Conservation (phyloP, 2,113 vertebrate species). For the Lagopus leucura region DNA sequence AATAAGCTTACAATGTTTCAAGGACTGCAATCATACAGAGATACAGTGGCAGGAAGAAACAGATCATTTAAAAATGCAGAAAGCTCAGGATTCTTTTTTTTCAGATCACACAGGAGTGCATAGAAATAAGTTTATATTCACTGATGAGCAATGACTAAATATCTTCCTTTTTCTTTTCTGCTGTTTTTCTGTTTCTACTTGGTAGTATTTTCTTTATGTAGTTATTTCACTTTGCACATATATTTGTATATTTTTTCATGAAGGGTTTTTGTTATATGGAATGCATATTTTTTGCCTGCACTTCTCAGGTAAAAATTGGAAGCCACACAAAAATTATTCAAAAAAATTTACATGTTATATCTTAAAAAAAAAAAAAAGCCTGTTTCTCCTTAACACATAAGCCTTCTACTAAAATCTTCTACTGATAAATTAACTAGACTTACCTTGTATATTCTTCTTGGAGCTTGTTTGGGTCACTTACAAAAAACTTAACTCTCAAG, state of each 20-base stretch:
- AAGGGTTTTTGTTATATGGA: not conserved
- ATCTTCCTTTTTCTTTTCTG: not conserved
- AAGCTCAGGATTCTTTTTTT: not conserved
- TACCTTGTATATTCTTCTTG: conserved; percentile 99
- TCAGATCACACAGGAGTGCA: not conserved
- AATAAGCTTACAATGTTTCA: not conserved
- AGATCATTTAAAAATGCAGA: not conserved
- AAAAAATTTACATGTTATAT: not conserved
- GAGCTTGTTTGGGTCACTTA: conserved; percentile 94
- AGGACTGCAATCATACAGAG: not conserved
- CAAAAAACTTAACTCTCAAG: conserved; percentile 99
- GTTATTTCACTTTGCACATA: not conserved
- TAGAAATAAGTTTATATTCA: conserved; percentile 2
- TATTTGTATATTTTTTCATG: not conserved
- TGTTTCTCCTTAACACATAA: not conserved
- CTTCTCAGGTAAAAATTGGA: not conserved
- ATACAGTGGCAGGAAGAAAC: not conserved
- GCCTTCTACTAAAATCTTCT: not conserved
- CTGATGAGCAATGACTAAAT: not conserved
- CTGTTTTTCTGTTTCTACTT: not conserved
- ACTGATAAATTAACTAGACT: conserved; percentile 31
- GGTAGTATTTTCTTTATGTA: not conserved
- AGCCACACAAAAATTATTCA: not conserved
- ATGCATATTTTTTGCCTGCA: not conserved
- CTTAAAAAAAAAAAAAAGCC: not conserved